Percentiles rank a stretch among this genome's conserved stretches.
Conservation (phyloP, 2,113 vertebrate genomes). For the Helogale parvula region DNA sequence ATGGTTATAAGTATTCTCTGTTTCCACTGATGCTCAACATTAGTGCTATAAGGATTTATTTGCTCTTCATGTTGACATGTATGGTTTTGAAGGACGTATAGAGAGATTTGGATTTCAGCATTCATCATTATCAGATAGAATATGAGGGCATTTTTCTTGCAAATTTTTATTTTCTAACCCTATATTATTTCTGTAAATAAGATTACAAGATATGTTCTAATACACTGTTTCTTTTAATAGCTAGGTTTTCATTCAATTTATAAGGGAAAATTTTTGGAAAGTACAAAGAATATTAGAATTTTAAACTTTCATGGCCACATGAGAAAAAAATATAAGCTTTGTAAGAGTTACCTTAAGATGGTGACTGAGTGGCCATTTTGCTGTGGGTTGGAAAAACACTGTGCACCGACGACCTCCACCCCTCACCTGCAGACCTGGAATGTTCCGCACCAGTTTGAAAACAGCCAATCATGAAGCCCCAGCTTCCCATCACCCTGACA, state of each 20-base stretch:
- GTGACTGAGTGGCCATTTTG: too few relatives aligned
- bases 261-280: background rate
- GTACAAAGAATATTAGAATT: background rate
- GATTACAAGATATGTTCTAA: background rate
- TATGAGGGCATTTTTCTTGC: background rate
- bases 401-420: too few relatives aligned
- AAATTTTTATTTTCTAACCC: background rate
- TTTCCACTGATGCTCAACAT: background rate
- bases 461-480: too few relatives aligned
- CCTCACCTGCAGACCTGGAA: too few relatives aligned
- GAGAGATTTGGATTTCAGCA: background rate
- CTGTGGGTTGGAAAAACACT: too few relatives aligned
- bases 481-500: too few relatives aligned
- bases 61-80: background rate
- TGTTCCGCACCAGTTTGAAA: too few relatives aligned
- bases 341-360: too few relatives aligned
- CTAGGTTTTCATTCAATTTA: background rate
- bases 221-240: background rate
- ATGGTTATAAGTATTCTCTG: background rate
- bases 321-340: background rate
- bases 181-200: background rate
- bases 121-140: background rate
- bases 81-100: background rate
- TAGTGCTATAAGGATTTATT: background rate
- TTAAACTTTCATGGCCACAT: background rate